A percentile compares a stretch with the other conserved stretches of the same genome.
These are phyloP conservation scores for Ypsolopha sequella DNA, from an alignment of 2,888 invertebrate species.

Conservation along the genomic window DNA sequence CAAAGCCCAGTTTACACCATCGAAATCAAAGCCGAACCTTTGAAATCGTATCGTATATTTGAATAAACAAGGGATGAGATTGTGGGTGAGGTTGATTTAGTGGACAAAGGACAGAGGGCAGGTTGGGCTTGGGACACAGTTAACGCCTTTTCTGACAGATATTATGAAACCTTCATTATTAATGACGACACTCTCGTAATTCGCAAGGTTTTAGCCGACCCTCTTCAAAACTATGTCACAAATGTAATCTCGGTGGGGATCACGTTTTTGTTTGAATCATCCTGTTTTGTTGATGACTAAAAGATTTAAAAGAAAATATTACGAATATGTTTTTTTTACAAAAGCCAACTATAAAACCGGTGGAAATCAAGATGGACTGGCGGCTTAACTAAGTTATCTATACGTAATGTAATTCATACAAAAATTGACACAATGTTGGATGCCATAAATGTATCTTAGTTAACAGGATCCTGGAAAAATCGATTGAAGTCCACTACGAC, in stretches of 20 bases:
- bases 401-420: no score
- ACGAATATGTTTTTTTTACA: no score
- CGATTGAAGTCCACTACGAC: conserved; percentile 22
- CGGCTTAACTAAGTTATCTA: no score
- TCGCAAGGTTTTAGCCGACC: conserved; percentile 9
- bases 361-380: no score
- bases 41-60: no score
- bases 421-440: no score
- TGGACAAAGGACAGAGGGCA: not conserved
- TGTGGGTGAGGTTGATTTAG: not conserved
- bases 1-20: no score
- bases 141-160: conserved; percentile 22
- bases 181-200: conserved; percentile 18
- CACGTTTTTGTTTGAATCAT: conserved; percentile 14
- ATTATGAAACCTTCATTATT: conserved; percentile 27
- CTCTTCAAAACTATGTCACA: conserved; percentile 12
- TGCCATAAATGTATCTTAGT: conserved; percentile 13
- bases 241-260: conserved; percentile 17
- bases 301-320: not conserved
- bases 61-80: no score
- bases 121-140: not conserved
- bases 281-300: not conserved
- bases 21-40: no score
- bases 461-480: conserved; percentile 24
- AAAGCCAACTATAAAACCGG: no score